A percentile compares a stretch with the other conserved stretches of the same genome.
Conservation (phyloP, 2,113 vertebrate species). For the Gymnogyps californianus region DNA sequence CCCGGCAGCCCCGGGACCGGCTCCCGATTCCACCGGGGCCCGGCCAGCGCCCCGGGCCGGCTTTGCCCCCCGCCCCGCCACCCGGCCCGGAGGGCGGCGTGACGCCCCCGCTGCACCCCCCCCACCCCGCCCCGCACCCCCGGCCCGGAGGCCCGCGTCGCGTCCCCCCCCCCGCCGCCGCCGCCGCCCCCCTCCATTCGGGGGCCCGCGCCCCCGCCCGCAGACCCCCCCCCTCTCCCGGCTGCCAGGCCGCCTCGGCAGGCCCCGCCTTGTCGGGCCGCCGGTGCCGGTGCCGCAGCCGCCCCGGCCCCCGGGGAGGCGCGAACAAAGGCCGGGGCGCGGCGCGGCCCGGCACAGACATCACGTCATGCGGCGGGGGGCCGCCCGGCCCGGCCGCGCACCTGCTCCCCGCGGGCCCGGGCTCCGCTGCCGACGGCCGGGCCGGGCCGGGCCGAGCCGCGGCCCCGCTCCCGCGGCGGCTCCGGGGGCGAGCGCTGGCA, state of each 20-base stretch:
- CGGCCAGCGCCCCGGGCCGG: neutral
- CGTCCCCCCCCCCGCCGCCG: neutral
- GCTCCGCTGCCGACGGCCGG: neutral
- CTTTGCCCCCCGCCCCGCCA: too few species aligned
- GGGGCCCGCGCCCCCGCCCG: neutral
- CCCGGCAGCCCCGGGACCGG: neutral
- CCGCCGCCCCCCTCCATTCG: too few species aligned
- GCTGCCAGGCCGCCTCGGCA: neutral
- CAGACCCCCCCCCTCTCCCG: neutral
- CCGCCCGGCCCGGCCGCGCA: neutral
- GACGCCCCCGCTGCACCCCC: neutral
- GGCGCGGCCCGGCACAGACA: conserved; percentile 63
- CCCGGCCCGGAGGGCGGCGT: neutral
- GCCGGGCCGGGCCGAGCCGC: too few species aligned
- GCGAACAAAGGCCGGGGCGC: conserved; percentile 51
- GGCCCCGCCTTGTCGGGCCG: neutral
- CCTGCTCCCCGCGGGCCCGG: neutral
- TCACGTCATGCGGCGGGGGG: conserved; percentile 67
- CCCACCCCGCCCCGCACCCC: neutral
- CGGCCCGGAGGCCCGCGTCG: neutral
- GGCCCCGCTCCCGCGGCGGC: too few species aligned
- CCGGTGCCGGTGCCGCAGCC: neutral
- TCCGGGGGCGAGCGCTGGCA: neutral
- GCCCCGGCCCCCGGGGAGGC: neutral
- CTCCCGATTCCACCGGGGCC: neutral